A percentile compares a stretch with the other conserved stretches of the same genome.
phyloP scores from a whole-genome alignment of 2,888 invertebrate species.

The Isoperla grammatica region DNA sequence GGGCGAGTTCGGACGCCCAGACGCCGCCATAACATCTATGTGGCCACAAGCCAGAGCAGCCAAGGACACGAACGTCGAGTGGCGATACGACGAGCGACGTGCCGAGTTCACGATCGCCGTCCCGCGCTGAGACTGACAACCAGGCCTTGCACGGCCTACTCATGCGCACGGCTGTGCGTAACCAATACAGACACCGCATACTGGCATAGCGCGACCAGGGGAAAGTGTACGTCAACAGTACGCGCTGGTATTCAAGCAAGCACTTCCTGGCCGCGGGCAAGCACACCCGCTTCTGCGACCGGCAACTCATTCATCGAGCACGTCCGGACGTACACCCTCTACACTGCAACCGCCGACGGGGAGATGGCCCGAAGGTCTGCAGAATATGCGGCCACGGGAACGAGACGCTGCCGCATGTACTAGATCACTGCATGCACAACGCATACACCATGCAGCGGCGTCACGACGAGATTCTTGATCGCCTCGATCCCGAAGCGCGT shows the following conservation, averaged over 20 bases:
- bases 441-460: constrained; percentile 35
- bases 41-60: constrained; percentile 25
- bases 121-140: neutral
- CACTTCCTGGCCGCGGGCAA: constrained; percentile 36
- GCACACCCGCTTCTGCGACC: constrained; percentile 39
- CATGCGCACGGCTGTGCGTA: neutral
- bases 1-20: constrained; percentile 29
- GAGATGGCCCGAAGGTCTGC: constrained; percentile 28
- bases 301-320: constrained; percentile 41
- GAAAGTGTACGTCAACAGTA: constrained; percentile 33
- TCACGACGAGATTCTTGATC: constrained; percentile 18
- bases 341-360: constrained; percentile 28
- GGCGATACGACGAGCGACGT: neutral
- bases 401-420: constrained; percentile 40
- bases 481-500: neutral
- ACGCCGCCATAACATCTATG: constrained; percentile 22
- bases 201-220: constrained; percentile 35
- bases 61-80: neutral
- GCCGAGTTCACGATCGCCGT: neutral
- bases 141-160: too few relatives aligned
- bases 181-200: constrained; percentile 6
- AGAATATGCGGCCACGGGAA: constrained; percentile 34
- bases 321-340: constrained; percentile 38
- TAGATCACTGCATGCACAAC: constrained; percentile 38
- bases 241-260: constrained; percentile 25